phyloP scores from a whole-genome alignment of 2,113 vertebrate species.

The Tragelaphus scriptus region DNA sequence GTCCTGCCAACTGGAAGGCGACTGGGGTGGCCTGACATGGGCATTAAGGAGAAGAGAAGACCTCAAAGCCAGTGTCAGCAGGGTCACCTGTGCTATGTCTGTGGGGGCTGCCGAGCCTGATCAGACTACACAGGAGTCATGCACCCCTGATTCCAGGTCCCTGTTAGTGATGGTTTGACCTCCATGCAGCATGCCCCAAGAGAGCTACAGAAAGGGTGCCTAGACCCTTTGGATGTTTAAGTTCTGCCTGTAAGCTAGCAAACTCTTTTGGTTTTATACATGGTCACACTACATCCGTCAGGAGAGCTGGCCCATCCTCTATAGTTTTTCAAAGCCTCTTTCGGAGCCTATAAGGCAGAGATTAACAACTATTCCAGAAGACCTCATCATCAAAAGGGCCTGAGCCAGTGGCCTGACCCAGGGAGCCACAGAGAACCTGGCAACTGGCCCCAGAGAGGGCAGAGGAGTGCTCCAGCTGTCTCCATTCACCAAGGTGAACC shows the following conservation, averaged over 20 bases:
- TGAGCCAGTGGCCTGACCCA: neutral
- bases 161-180: neutral
- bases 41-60: neutral
- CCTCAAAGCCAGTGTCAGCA: neutral
- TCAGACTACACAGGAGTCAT: neutral
- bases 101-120: fast-evolving
- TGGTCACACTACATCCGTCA: fast-evolving
- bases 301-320: neutral
- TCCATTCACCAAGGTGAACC: neutral
- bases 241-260: neutral
- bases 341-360: neutral
- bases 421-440: neutral
- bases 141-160: neutral
- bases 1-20: neutral
- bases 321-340: neutral
- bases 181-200: fast-evolving
- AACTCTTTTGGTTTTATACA: neutral
- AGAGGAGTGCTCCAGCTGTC: neutral
- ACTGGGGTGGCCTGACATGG: no score
- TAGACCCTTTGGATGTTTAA: neutral
- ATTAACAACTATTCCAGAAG: neutral
- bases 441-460: neutral
- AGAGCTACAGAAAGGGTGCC: neutral
- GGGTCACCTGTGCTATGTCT: neutral
- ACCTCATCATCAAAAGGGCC: neutral